These are phyloP conservation scores for Mus caroli DNA, from an alignment of 2,797 vertebrate species.

Conservation along the genomic window DNA sequence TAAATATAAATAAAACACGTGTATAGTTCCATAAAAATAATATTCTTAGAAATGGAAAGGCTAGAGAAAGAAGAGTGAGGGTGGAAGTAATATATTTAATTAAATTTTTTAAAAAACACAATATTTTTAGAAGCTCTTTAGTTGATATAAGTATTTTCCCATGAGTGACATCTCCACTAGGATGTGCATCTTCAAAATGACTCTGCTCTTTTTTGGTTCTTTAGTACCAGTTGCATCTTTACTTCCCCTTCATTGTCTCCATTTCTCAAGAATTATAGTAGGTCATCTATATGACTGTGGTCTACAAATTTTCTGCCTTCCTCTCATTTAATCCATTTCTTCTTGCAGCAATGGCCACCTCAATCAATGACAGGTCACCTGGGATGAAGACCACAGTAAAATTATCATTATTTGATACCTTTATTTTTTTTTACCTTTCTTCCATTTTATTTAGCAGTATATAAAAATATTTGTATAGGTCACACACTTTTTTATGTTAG, in stretches of 20 bases:
- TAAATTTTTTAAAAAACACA: not conserved
- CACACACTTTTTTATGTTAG: not conserved
- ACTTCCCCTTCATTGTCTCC: not conserved
- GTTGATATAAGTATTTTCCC: not conserved
- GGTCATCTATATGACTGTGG: not conserved
- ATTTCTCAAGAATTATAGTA: not conserved
- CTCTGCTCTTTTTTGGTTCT: not conserved
- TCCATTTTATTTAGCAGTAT: not conserved
- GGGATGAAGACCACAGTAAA: accelerated
- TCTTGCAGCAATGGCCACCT: not conserved
- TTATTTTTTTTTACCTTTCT: not conserved
- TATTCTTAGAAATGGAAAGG: not conserved
- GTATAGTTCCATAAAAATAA: not conserved
- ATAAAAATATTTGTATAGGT: not conserved
- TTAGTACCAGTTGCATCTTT: not conserved
- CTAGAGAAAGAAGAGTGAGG: not conserved
- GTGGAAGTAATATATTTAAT: not conserved
- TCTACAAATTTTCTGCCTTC: not conserved
- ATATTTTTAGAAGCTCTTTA: not conserved
- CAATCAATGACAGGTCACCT: not conserved
- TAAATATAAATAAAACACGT: too few relatives aligned
- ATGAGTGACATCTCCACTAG: not conserved
- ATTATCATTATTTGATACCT: not conserved
- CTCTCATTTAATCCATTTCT: not conserved
- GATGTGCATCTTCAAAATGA: not conserved